These are phyloP conservation scores for Cynopterus sphinx DNA, from an alignment of 2,797 vertebrate species.

Conservation along the genomic window DNA sequence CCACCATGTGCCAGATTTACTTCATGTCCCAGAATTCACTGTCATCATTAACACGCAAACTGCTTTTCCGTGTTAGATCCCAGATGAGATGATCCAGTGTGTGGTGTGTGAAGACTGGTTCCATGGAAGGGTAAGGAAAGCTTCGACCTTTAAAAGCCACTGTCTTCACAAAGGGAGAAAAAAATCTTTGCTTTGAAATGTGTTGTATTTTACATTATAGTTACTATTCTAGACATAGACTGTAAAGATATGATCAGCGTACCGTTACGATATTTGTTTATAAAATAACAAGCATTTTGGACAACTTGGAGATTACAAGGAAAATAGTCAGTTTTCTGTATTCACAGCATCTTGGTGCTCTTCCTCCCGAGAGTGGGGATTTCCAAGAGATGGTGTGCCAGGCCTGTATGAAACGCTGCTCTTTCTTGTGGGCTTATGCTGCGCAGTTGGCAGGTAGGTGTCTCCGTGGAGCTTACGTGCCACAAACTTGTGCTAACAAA, in stretches of 20 bases:
- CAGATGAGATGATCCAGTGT: slow-evolving; percentile 99
- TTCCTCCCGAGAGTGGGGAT: slow-evolving; percentile 92
- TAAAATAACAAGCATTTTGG: slow-evolving; percentile 9
- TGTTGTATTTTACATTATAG: slow-evolving; percentile 34
- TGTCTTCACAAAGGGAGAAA: neutral
- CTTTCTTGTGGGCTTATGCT: slow-evolving; percentile 93
- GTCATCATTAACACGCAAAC: neutral
- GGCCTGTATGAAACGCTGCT: slow-evolving; percentile 91
- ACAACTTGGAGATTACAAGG: neutral
- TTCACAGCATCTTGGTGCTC: slow-evolving; percentile 92
- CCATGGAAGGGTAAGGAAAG: slow-evolving; percentile 93
- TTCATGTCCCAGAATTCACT: neutral
- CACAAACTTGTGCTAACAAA: neutral
- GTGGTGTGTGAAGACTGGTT: slow-evolving; percentile 98
- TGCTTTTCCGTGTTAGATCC: slow-evolving; percentile 85
- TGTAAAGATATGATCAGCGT: neutral
- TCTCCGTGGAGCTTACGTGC: neutral
- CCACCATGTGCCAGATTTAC: neutral
- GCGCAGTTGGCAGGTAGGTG: slow-evolving; percentile 89
- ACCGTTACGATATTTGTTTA: neutral
- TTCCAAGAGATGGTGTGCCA: slow-evolving; percentile 98
- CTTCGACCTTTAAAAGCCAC: slow-evolving; percentile 14
- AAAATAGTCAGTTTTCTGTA: slow-evolving; percentile 49
- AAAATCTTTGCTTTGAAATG: neutral
- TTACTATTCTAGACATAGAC: neutral